Evolutionary conservation across 2,113 vertebrate species (phyloP).

Genomic region (Chaenogobius annularis): DNA sequence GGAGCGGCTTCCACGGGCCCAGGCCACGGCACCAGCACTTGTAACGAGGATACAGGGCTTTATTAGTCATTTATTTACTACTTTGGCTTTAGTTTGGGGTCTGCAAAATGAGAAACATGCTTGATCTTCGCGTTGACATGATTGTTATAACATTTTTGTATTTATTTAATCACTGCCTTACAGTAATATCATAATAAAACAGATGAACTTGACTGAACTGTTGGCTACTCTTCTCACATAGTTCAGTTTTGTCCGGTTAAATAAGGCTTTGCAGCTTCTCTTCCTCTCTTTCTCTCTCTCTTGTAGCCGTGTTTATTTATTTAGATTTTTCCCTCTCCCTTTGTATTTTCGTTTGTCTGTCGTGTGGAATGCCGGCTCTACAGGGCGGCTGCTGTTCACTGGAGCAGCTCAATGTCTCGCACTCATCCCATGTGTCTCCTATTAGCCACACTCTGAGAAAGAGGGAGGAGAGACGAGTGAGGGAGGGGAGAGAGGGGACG

Average conservation of each 20-base stretch:
- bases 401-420: conserved; percentile 69
- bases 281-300: conserved; percentile 17
- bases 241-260: conserved; percentile 38
- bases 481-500: not conserved
- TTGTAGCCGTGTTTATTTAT: conserved; percentile 21
- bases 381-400: conserved; percentile 69
- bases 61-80: too few relatives aligned
- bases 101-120: too few relatives aligned
- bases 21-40: too few relatives aligned
- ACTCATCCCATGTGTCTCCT: conserved; percentile 79
- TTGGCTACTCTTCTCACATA: too few relatives aligned
- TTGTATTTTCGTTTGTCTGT: conserved; percentile 50
- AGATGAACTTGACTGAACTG: too few relatives aligned
- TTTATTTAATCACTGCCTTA: too few relatives aligned
- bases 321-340: conserved; percentile 15
- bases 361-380: conserved; percentile 64
- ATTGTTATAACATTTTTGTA: too few relatives aligned
- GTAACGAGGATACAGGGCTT: too few relatives aligned
- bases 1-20: too few relatives aligned
- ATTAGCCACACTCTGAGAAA: conserved; percentile 75
- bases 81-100: too few relatives aligned
- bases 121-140: too few relatives aligned
- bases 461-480: not conserved
- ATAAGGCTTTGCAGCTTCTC: conserved; percentile 61
- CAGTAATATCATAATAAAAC: too few relatives aligned